Conservation (phyloP, 2,113 vertebrate genomes). For the Lepisosteus osseus region DNA sequence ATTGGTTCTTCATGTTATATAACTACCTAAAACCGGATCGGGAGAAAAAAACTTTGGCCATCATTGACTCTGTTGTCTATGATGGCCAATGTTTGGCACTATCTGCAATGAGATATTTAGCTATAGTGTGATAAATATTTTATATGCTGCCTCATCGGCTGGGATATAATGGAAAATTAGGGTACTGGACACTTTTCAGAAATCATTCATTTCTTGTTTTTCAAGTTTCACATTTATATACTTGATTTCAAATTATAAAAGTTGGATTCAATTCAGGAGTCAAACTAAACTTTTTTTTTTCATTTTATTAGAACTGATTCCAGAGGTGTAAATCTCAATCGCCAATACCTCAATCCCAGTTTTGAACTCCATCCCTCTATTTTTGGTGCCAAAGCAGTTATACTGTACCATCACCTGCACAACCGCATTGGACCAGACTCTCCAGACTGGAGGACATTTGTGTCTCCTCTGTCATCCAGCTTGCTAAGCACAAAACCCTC, state of each 20-base stretch:
- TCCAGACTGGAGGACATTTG: slow-evolving; percentile 45
- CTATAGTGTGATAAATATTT: too few species aligned
- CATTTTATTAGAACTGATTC: slow-evolving; percentile 79
- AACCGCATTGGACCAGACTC: slow-evolving; percentile 56
- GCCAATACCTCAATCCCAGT: slow-evolving; percentile 89
- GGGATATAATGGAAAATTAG: too few species aligned
- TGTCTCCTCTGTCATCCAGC: slow-evolving; percentile 35
- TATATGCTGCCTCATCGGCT: too few species aligned
- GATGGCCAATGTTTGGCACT: too few species aligned
- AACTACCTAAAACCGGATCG: too few species aligned
- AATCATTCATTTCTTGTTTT: background rate
- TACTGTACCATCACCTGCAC: slow-evolving; percentile 88
- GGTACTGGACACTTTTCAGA: too few species aligned
- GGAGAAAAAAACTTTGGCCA: too few species aligned
- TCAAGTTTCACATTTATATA: background rate
- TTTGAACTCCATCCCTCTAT: slow-evolving; percentile 86
- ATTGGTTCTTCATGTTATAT: too few species aligned
- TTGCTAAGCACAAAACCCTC: slow-evolving; percentile 43
- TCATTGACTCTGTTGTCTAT: background rate
- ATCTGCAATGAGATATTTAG: too few species aligned
- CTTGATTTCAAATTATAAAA: background rate
- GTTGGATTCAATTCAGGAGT: too few species aligned
- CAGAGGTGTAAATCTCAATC: slow-evolving; percentile 90
- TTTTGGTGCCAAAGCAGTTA: slow-evolving; percentile 82
- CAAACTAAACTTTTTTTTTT: background rate